Percentiles rank a stretch among this genome's conserved stretches.
These are phyloP conservation scores for Cerastis leucographa DNA, from an alignment of 2,888 invertebrate genomes.

Conservation along the genomic window DNA sequence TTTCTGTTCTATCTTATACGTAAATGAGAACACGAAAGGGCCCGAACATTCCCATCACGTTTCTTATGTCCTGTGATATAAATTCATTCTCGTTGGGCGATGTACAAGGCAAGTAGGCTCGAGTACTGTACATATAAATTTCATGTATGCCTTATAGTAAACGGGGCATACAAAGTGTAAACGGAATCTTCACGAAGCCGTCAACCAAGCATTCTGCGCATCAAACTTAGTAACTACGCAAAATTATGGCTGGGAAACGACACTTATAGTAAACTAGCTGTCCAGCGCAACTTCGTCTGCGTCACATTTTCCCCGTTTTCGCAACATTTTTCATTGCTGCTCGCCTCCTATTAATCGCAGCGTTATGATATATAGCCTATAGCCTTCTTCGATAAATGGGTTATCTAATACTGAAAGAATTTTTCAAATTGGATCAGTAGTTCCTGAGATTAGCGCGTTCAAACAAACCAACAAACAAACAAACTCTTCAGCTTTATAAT, in stretches of 20 bases:
- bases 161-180: conserved; percentile 1
- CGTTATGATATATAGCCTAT: no score
- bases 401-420: no score
- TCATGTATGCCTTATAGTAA: conserved; percentile 10
- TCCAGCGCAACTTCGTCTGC: no score
- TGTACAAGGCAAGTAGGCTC: conserved; percentile 24
- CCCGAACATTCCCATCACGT: conserved; percentile 61
- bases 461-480: no score
- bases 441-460: no score
- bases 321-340: no score
- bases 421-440: no score
- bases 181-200: neutral
- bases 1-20: conserved; percentile 30
- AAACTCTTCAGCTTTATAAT: no score
- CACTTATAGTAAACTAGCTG: no score
- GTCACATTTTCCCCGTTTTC: no score
- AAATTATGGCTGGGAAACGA: neutral
- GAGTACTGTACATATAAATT: conserved; percentile 14
- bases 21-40: conserved; percentile 40
- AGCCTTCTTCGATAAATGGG: no score
- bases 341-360: no score
- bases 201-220: neutral
- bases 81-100: conserved; percentile 51
- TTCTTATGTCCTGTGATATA: conserved; percentile 60
- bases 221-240: neutral